A percentile compares a stretch with the other conserved stretches of the same genome.
Evolutionary conservation across 2,797 vertebrate species (phyloP).

Genomic region (Semotilus atromaculatus): DNA sequence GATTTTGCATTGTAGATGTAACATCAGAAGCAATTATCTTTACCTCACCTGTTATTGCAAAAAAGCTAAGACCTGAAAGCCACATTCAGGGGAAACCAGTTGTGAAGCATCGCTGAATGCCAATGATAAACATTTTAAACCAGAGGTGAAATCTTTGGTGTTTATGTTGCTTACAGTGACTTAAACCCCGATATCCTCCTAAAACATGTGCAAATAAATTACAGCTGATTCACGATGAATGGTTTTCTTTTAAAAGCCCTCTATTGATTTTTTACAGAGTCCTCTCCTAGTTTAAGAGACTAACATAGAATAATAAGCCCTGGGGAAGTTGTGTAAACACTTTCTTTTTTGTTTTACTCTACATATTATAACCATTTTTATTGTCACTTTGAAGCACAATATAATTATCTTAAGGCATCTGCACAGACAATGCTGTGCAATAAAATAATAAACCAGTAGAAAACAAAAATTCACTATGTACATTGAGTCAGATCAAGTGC

Average conservation of each 20-base stretch:
- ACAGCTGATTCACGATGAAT: neutral
- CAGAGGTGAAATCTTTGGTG: conserved; percentile 67
- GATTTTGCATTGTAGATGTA: neutral
- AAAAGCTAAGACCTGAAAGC: neutral
- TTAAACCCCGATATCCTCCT: conserved; percentile 1
- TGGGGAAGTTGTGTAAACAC: conserved; percentile 51
- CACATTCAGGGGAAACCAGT: neutral
- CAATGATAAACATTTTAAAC: neutral
- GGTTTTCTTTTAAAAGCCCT: neutral
- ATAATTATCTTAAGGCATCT: conserved; percentile 78
- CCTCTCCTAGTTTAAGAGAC: conserved; percentile 9
- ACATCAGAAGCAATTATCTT: neutral
- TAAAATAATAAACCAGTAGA: conserved; percentile 73
- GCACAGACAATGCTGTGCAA: conserved; percentile 74
- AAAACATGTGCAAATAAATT: conserved; percentile 56
- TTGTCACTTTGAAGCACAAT: conserved; percentile 52
- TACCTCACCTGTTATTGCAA: neutral
- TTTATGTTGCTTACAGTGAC: conserved; percentile 52
- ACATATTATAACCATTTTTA: conserved; percentile 40
- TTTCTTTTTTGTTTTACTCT: conserved; percentile 41
- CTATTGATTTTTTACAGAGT: neutral
- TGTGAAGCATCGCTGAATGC: neutral
- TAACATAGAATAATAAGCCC: conserved; percentile 34
- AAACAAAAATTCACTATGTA: conserved; percentile 76
- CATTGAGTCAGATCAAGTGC: conserved; percentile 74